These are phyloP conservation scores for Criorhina ranunculi DNA, from an alignment of 2,888 invertebrate species.

Conservation along the genomic window DNA sequence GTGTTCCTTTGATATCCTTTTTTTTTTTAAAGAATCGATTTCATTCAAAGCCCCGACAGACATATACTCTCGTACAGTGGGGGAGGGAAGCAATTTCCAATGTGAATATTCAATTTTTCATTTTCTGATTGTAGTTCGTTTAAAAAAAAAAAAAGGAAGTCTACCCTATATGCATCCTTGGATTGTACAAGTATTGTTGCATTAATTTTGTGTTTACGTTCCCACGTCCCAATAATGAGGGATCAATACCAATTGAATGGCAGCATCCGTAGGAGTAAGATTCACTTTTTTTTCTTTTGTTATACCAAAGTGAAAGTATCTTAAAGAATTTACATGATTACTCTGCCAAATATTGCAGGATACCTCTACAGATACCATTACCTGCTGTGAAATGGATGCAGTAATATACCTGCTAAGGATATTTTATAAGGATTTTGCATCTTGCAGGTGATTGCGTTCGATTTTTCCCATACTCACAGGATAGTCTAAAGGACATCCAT, in stretches of 20 bases:
- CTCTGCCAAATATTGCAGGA: conserved; percentile 61
- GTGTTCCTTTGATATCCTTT: conserved; percentile 71
- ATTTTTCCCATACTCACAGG: conserved; percentile 60
- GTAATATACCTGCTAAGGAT: conserved; percentile 39
- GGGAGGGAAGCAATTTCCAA: conserved; percentile 29
- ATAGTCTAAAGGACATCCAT: conserved; percentile 36
- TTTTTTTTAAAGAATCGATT: conserved; percentile 70
- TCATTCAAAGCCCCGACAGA: conserved; percentile 23
- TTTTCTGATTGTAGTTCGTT: not conserved
- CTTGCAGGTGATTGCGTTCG: conserved; percentile 74
- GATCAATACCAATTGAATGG: conserved; percentile 72
- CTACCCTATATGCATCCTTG: conserved; percentile 49
- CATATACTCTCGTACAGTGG: too few relatives aligned
- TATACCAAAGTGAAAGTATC: conserved; percentile 63
- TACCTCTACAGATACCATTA: conserved; percentile 27
- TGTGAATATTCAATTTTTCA: conserved; percentile 68
- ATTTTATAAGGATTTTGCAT: conserved; percentile 58
- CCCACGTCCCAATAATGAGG: conserved; percentile 77
- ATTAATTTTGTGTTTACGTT: conserved; percentile 77
- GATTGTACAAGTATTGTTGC: conserved; percentile 56
- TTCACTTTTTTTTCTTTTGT: conserved; percentile 68
- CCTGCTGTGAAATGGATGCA: conserved; percentile 69
- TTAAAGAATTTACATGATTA: conserved; percentile 75
- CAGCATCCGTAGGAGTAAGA: conserved; percentile 39
- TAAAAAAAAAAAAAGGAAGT: conserved; percentile 54